Percentiles rank a stretch among this genome's conserved stretches.
Conservation (phyloP, 53 echinoderm and acorn worm species). For the Arbacia lixula region DNA sequence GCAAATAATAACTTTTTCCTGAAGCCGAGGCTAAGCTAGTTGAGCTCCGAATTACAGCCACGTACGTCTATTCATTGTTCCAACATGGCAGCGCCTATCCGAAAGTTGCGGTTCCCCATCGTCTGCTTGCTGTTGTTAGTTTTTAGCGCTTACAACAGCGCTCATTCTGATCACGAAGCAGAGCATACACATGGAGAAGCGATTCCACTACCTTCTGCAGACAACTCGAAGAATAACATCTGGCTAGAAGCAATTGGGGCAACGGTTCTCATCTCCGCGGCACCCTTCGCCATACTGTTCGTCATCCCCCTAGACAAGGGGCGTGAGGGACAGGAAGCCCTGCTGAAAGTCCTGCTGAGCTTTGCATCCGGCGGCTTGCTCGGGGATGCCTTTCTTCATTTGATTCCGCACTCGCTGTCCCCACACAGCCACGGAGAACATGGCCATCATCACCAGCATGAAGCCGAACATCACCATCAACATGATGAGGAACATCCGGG, state of each 20-base stretch:
- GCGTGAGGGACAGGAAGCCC: slow-evolving; percentile 75
- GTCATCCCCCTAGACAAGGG: slow-evolving; percentile 89
- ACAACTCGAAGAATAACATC: slow-evolving; percentile 20
- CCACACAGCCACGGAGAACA: slow-evolving; percentile 83
- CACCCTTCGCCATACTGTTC: slow-evolving; percentile 92
- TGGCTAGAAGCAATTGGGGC: slow-evolving; percentile 96
- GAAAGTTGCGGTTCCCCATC: slow-evolving; percentile 49
- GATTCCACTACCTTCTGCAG: not conserved
- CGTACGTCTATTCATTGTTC: slow-evolving; percentile 50
- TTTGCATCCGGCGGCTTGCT: slow-evolving; percentile 96
- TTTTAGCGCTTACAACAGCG: slow-evolving; percentile 28
- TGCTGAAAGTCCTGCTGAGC: slow-evolving; percentile 85
- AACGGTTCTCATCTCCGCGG: slow-evolving; percentile 91
- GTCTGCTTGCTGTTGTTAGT: slow-evolving; percentile 56
- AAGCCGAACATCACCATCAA: slow-evolving; percentile 64
- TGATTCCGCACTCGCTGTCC: slow-evolving; percentile 91
- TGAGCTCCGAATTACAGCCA: slow-evolving; percentile 13
- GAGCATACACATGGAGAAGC: slow-evolving; percentile 30
- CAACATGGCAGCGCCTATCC: slow-evolving; percentile 68
- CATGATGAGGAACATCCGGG: slow-evolving; percentile 67
- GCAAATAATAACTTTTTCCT: too few relatives aligned
- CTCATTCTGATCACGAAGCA: slow-evolving; percentile 33
- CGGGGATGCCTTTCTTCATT: slow-evolving; percentile 94
- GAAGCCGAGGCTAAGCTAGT: slow-evolving; percentile 29
- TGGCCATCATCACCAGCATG: slow-evolving; percentile 54